Evolutionary conservation across 2,888 invertebrate species (phyloP).

Genomic region (Barypeithes pellucidus): DNA sequence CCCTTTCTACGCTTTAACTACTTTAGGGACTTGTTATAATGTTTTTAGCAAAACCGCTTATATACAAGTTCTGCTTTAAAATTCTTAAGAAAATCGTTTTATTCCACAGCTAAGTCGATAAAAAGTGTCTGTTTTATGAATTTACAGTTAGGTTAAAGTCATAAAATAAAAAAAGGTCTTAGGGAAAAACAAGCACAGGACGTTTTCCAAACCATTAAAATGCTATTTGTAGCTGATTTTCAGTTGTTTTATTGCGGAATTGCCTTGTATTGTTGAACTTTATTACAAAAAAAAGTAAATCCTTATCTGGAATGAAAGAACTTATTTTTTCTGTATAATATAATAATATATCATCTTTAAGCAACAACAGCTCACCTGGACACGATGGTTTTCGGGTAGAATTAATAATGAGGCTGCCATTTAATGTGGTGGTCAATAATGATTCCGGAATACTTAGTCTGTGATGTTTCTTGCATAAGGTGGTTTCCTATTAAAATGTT

Average conservation of each 20-base stretch:
- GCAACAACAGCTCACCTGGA: too few species aligned
- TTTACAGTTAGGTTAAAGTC: slow-evolving; percentile 21
- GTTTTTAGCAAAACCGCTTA: slow-evolving; percentile 51
- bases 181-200: background rate
- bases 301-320: background rate
- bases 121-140: slow-evolving; percentile 26
- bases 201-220: slow-evolving; percentile 9
- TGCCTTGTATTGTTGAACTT: background rate
- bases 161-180: slow-evolving; percentile 1
- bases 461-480: too few species aligned
- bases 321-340: background rate
- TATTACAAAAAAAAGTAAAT: background rate
- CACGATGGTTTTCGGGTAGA: too few species aligned
- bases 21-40: slow-evolving; percentile 52
- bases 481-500: too few species aligned
- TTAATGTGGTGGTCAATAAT: too few species aligned
- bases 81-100: slow-evolving; percentile 49
- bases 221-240: slow-evolving; percentile 1
- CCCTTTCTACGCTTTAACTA: slow-evolving; percentile 51
- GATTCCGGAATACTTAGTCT: too few species aligned
- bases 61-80: slow-evolving; percentile 43
- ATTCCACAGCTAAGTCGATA: slow-evolving; percentile 26
- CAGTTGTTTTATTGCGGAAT: slow-evolving; percentile 1
- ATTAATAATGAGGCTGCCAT: too few species aligned
- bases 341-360: too few species aligned